phyloP scores from a whole-genome alignment of 1,140 invertebrate species.

The Drosophila ambigua region DNA sequence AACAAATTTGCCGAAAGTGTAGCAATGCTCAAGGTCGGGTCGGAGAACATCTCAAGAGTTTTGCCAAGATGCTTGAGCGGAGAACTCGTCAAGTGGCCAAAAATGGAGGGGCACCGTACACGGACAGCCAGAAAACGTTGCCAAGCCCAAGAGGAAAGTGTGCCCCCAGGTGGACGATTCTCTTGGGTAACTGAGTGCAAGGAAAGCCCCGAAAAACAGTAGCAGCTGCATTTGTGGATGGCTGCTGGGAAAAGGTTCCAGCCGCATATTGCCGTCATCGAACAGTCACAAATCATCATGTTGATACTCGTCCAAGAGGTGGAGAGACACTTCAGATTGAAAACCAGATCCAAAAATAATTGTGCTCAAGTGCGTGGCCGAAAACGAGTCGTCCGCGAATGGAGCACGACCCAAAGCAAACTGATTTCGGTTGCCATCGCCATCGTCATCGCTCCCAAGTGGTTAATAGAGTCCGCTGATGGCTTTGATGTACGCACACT shows the following conservation, averaged over 20 bases:
- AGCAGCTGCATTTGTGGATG: neutral
- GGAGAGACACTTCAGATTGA: conserved; percentile 49
- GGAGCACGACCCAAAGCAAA: conserved; percentile 11
- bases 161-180: too few species aligned
- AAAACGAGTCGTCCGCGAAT: conserved; percentile 22
- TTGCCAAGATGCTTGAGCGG: conserved; percentile 25
- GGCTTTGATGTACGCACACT: conserved; percentile 59
- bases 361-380: conserved; percentile 51
- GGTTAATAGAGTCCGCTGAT: conserved; percentile 59
- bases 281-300: neutral
- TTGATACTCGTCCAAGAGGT: neutral
- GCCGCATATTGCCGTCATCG: conserved; percentile 11
- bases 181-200: too few species aligned
- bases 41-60: conserved; percentile 38
- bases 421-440: neutral
- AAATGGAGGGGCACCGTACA: neutral
- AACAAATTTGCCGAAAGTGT: conserved; percentile 39
- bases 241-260: neutral
- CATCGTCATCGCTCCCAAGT: conserved; percentile 50
- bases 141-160: neutral
- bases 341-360: conserved; percentile 68
- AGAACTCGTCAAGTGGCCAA: conserved; percentile 29
- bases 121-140: neutral
- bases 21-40: conserved; percentile 57
- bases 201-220: neutral